These are phyloP conservation scores for Thyatira batis DNA, from an alignment of 2,888 invertebrate species.

Conservation along the genomic window DNA sequence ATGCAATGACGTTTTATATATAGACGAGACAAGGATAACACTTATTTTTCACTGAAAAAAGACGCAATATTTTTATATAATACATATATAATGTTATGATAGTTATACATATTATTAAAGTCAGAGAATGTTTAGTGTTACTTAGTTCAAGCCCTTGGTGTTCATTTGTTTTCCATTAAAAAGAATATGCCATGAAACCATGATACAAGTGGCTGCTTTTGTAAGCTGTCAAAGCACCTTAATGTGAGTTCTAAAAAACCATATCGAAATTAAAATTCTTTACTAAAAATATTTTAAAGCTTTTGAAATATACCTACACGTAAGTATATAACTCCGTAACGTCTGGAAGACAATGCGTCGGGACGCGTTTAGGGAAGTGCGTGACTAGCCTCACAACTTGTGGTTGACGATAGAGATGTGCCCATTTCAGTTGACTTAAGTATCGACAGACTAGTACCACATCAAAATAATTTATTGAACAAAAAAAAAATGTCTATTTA, in stretches of 20 bases:
- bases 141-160: no score
- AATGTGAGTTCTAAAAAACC: background rate
- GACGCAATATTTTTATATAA: no score
- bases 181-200: no score
- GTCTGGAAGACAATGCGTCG: constrained; percentile 60
- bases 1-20: no score
- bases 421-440: constrained; percentile 9
- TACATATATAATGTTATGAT: no score
- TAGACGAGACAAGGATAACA: no score
- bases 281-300: constrained; percentile 12
- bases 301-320: constrained; percentile 33
- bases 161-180: no score
- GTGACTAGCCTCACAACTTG: constrained; percentile 69
- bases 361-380: constrained; percentile 76
- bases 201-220: no score
- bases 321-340: constrained; percentile 38
- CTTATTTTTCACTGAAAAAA: no score
- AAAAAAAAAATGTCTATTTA: background rate
- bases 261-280: constrained; percentile 23
- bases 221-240: background rate
- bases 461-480: background rate
- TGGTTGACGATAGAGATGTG: constrained; percentile 29
- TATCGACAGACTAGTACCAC: constrained; percentile 24
- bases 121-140: no score
- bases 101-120: no score